Evolutionary conservation across 2,797 vertebrate genomes (phyloP), one percentile per base, ranked within the genome.

Genomic region (Helarctos malayanus): DNA sequence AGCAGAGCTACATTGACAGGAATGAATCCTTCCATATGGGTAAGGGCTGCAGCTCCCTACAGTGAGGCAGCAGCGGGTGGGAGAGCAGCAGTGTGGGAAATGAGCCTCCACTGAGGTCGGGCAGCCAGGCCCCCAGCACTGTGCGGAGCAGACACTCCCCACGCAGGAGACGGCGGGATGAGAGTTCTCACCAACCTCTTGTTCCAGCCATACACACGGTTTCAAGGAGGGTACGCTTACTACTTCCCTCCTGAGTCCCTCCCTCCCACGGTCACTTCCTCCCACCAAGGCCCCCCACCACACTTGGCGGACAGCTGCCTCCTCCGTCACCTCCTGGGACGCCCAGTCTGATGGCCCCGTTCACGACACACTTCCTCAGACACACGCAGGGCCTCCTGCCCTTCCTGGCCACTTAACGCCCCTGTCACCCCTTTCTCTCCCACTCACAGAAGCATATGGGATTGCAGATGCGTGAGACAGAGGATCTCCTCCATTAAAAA

Each of bases 21-120:
- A n/a, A 9, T 65, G 38, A 91, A 97, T 80, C 96, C 63, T 90
- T 86, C 78, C 94, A 92, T 41, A 5, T n/a, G 97, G 35, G 8
- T 35, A 45, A 59, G 25, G 97, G 80, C 38, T 79, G 75, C 47
- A 83, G 79, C 38, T 94, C 32, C 76, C 71, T 93, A 85, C 0
- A 95, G 68, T 5, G 7, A 52, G 35, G 94, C 1, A 29, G 14
- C 35, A 25, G 54, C 57, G 45, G 68, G 96, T 57, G 2, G 52
- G 35, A 81, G 76, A 87, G 13, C 3, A n/a, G 12, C 63, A 87
- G 87, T 87, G 88, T 80, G 3, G 96, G 87, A 94, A 65, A 11
- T n/a, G 73, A 86, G 41, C 23, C 83, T 86, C 87, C n/a, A 15
- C 41, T 32, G 7, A 93, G 84, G 38, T 56, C 85, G 89, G 54